Evolutionary conservation across 2,797 vertebrate genomes (phyloP).

Genomic region (Pantherophis alleghaniensis): DNA sequence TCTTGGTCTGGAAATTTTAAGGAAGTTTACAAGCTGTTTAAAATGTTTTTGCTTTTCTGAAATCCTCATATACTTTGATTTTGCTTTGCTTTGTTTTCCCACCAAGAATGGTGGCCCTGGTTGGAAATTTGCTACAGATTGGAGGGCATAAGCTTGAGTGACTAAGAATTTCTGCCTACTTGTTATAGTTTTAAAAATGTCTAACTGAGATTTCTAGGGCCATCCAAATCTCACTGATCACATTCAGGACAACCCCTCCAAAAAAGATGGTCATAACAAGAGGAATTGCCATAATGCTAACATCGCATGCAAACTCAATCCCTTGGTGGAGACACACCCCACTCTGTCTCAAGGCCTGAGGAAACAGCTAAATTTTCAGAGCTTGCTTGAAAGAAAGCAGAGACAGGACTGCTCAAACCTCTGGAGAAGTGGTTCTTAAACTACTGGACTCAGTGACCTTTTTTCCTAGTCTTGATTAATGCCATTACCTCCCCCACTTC

Average conservation of each 20-base stretch:
- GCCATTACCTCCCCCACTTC: background rate
- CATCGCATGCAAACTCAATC: background rate
- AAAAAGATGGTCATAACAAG: background rate
- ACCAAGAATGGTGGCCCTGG: background rate
- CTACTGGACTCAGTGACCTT: background rate
- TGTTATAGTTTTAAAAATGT: background rate
- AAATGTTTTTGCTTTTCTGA: background rate
- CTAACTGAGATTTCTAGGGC: background rate
- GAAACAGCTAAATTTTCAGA: background rate
- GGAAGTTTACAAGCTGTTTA: background rate
- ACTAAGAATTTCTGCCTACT: background rate
- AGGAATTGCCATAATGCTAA: background rate
- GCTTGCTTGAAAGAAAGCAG: background rate
- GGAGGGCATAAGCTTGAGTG: background rate
- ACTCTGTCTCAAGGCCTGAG: background rate
- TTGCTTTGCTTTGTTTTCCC: background rate
- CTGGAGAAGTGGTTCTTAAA: background rate
- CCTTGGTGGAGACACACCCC: background rate
- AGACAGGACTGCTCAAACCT: background rate
- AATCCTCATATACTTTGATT: background rate
- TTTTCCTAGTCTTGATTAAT: background rate
- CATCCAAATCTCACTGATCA: background rate
- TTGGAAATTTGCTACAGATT: background rate
- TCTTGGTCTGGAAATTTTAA: background rate
- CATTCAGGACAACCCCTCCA: background rate